These are phyloP conservation scores for Elymnias hypermnestra DNA, from an alignment of 1,140 invertebrate genomes.

Conservation along the genomic window DNA sequence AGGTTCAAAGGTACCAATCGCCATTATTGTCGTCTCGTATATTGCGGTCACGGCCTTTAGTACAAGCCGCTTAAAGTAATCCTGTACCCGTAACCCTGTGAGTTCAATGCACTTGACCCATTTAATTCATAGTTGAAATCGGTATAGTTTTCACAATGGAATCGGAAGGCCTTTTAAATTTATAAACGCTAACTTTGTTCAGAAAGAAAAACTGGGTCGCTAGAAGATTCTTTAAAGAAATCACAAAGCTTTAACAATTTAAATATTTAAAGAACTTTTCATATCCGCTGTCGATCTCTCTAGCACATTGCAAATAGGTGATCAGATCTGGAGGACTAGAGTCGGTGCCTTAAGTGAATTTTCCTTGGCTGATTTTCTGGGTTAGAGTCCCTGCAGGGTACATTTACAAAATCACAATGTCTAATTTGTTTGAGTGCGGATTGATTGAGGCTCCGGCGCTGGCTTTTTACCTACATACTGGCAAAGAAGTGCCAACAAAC, in stretches of 20 bases:
- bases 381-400: too few species aligned
- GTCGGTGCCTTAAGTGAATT: too few species aligned
- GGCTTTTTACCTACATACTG: too few species aligned
- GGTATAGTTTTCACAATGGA: not conserved
- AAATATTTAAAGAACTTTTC: not conserved
- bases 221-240: not conserved
- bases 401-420: too few species aligned
- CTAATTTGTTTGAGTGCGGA: too few species aligned
- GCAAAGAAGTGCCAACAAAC: too few species aligned
- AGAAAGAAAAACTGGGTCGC: not conserved
- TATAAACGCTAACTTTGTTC: conserved; percentile 1
- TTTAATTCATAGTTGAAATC: not conserved
- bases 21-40: not conserved
- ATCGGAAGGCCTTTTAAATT: not conserved
- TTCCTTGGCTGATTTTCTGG: too few species aligned
- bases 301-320: too few species aligned
- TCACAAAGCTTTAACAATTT: not conserved
- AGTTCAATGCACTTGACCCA: conserved; percentile 18
- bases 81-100: not conserved
- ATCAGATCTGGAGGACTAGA: too few species aligned
- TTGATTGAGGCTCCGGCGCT: too few species aligned
- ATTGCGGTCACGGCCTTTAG: not conserved
- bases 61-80: not conserved
- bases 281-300: too few species aligned
- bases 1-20: too few species aligned